Evolutionary conservation across 2,888 invertebrate genomes (phyloP), one percentile per base, ranked within the genome.

Genomic region (Spialia ferax): DNA sequence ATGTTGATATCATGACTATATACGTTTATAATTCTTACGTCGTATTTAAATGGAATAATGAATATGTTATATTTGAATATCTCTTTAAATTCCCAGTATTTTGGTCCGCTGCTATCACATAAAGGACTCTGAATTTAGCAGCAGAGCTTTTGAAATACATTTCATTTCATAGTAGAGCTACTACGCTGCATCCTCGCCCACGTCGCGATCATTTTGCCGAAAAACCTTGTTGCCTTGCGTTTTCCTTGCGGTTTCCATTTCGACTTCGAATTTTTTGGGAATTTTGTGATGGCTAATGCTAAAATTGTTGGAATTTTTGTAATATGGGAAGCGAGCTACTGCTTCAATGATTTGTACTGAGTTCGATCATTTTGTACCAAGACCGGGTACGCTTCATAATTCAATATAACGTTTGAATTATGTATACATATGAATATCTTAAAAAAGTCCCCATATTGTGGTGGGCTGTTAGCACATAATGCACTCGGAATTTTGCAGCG

Each of bases 391-490:
- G 29, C 7, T 3, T 29, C 94, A 88, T 86, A 94, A 90, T 93
- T 94, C 82, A 94, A 78, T 82, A 94, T 93, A 32, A 32, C 6
- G 1, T 7, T 29, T 29, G 7, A 32, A 4, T 84, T 94, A 94
- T 78, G 93, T 85, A 93, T n/a, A 32, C 6, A 6, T 7, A 7
- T 29, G 7, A 32, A 4, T 84, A 26, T 26, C 26, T 26, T 26
- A 26, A 26, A 26, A 26, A 26, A 26, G 5, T 26, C 26, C 26
- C 26, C 26, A 26, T 26, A 26, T 26, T 26, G 26, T 26, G 26
- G 26, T 6, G 26, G 26, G 26, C 26, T 6, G 26, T 6, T 26
- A 26, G 2, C 26, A 2, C 26, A 26, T 26, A 26, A 26, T 26
- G 26, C 26, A 26, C 26, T 26, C 6, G 5, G 26, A 96, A 95